A percentile compares a stretch with the other conserved stretches of the same genome.
Evolutionary conservation across 2,797 vertebrate genomes (phyloP).

Genomic region (Orientallactaga sibirica): DNA sequence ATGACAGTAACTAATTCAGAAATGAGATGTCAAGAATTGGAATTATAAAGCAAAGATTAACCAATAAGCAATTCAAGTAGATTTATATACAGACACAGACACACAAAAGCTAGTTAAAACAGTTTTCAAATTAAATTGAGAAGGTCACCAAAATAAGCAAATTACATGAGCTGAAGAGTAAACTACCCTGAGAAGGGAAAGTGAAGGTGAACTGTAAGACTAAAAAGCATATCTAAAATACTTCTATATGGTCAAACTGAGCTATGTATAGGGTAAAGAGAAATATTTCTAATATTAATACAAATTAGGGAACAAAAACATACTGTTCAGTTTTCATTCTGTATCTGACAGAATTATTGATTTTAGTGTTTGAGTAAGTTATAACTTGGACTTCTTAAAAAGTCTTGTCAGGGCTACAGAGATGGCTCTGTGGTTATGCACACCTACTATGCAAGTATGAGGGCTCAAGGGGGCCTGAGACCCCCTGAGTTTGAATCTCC

Average conservation of each 20-base stretch:
- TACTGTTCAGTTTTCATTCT: background rate
- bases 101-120: conserved; percentile 77
- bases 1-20: conserved; percentile 88
- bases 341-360: background rate
- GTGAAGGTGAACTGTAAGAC: conserved; percentile 44
- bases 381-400: background rate
- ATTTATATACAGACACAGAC: conserved; percentile 52
- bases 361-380: conserved; percentile 5
- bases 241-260: background rate
- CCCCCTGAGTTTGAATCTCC: no score
- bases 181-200: conserved; percentile 13
- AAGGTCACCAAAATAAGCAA: conserved; percentile 82
- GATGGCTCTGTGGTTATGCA: no score
- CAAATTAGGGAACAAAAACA: background rate
- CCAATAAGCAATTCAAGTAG: conserved; percentile 85
- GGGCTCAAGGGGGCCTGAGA: no score
- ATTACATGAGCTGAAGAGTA: conserved; percentile 40
- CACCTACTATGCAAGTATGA: no score
- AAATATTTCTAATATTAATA: conserved; percentile 9
- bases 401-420: background rate
- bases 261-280: background rate
- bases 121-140: conserved; percentile 81
- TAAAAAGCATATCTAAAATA: background rate
- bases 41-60: conserved; percentile 85
- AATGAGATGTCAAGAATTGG: conserved; percentile 84